Base-by-base conservation (phyloP, 2,888 invertebrate genomes). In the Drosophila infuscata region DNA sequence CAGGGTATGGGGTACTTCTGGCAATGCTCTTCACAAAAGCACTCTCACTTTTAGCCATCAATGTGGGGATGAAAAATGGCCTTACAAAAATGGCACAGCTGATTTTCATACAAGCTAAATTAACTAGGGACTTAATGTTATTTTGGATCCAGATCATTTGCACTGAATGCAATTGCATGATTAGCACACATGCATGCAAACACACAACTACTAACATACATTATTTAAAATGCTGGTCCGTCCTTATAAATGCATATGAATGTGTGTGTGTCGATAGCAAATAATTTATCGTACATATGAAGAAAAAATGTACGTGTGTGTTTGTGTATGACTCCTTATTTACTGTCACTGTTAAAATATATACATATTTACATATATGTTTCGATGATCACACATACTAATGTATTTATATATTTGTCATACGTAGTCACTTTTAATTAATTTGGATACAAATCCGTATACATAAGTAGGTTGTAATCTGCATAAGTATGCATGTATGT, bases 381-480 rank as follows among this genome's bases (percentile, higher is more conserved):
- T n/a, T 46, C 9, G 25, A 12, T n/a, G 36, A 29, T 38, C 36
- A 29, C 29, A 38, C 30, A 41, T 32, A 30, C 56, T 41, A n/a
- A 57, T 54, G 29, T 3, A n/a, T 36, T 25, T 17, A 38, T n/a
- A 15, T 15, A 41, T 57, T 20, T 43, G 41, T 57, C 57, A 57
- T 57, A 57, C 57, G 57, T 57, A 57, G 57, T 57, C 57, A 57
- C 15, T 57, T 57, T 43, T 43, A 43, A 17, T 25, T 15, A 46
- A 32, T 57, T 43, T 29, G 41, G 32, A 41, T 30, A 20, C 32
- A 57, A 57, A 20, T 41, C 32, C 30, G 30, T 32, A 57, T 32
- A n/a, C 3, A 57, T 57, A 57, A 41, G 30, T 57, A 32, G 20
- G 57, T 41, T 57, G 38, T 57, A 41, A 57, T 57, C 57, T 57